Evolutionary conservation across 2,797 vertebrate species (phyloP).

Genomic region (Amblyraja radiata): DNA sequence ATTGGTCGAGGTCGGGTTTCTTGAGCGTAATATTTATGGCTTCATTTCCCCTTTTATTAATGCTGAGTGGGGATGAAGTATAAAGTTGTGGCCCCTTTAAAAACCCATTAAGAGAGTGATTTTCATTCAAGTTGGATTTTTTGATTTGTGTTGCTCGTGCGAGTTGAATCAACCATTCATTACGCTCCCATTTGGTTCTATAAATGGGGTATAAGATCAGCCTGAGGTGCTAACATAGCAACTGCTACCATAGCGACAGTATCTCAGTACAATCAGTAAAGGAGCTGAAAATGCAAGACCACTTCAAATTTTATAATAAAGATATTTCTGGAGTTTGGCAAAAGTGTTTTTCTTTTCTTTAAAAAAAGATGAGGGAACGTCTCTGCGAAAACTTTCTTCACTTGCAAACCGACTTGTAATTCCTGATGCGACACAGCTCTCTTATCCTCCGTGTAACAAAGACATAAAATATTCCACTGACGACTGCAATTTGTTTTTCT

Average conservation of each 20-base stretch:
- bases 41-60: background rate
- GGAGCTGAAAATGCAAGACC: slow-evolving; percentile 26
- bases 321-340: slow-evolving; percentile 27
- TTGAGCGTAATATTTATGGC: background rate
- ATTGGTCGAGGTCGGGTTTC: background rate
- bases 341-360: background rate
- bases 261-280: slow-evolving; percentile 33
- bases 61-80: background rate
- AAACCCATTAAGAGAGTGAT: background rate
- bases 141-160: slow-evolving; percentile 25
- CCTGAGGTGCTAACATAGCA: slow-evolving; percentile 33
- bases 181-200: slow-evolving; percentile 32
- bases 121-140: slow-evolving; percentile 27
- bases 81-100: slow-evolving; percentile 3
- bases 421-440: background rate
- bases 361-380: background rate
- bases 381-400: background rate
- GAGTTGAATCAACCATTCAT: slow-evolving; percentile 34
- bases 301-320: slow-evolving; percentile 28
- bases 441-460: background rate
- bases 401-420: background rate
- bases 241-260: slow-evolving; percentile 35
- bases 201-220: slow-evolving; percentile 33
- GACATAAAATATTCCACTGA: background rate
- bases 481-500: background rate